Base-by-base conservation (phyloP, 2,888 invertebrate species). In the Torymus tubicola region DNA sequence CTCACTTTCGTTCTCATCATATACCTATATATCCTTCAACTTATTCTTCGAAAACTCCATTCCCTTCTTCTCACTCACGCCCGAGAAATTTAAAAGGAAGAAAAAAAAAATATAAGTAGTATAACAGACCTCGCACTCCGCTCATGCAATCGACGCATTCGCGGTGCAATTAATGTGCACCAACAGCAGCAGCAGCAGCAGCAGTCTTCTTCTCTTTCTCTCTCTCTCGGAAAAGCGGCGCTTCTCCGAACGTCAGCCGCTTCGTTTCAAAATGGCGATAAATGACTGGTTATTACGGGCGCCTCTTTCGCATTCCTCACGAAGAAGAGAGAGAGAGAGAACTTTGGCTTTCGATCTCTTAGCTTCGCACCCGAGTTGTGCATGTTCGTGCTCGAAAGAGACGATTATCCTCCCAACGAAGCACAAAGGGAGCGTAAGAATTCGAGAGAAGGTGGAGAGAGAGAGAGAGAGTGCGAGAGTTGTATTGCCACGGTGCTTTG, bases 251-350 rank as follows among this genome's bases (percentile, higher is more conserved):
- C 18, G 55, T 57, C 69, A 42, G 55, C 31, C 60, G 55, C 11
- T 77, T 69, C 63, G 11, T 77, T 55, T 67, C 18, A 58, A 64
- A 78, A 58, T 55, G 53, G 58, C 71, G 60, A 58, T 77, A 70
- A 77, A 69, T 63, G 63, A 77, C 77, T 63, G 77, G 77, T 64
- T 70, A 77, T 77, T 77, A 70, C 64, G 31, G 31, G 31, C 31
- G 31, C 21, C 42, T 57, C 65, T 42, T 50, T 65, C n/a, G 50
- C 42, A 58, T 18, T 60, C 55, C 18, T 31, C 31, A 5, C 31
- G 31, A 5, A 31, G 31, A 4, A 31, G 31, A 31, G 31, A 31
- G 14, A 13, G 3, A 24, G 2, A 53, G 64, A 42, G 64, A 64
- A 64, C 42, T 64, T 64, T 64, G 64, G 42, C 42, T 64, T 64